These are phyloP conservation scores for Oasisia sp. DNA, from an alignment of 2,888 invertebrate genomes.

Conservation along the genomic window DNA sequence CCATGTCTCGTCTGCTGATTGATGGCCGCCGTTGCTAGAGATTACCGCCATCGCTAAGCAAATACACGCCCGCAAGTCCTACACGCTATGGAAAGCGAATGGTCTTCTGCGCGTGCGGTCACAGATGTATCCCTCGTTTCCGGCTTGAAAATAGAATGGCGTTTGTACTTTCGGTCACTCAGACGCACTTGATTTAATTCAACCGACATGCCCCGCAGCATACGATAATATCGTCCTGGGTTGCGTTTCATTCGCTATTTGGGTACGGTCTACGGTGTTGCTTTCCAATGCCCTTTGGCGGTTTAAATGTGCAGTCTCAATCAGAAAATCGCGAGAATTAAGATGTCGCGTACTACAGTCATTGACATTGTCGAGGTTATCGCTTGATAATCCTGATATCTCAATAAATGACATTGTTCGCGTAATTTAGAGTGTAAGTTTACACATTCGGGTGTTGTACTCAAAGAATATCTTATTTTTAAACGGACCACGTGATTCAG, in stretches of 20 bases:
- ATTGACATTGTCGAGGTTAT: not conserved
- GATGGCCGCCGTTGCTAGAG: not conserved
- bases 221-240: not conserved
- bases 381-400: not conserved
- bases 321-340: not conserved
- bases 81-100: not conserved
- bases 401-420: not conserved
- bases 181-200: not conserved
- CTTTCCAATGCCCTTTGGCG: not conserved
- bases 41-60: not conserved
- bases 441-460: not conserved
- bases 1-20: not conserved
- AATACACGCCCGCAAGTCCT: not conserved
- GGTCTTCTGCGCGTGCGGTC: not conserved
- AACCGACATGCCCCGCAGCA: conserved; percentile 3
- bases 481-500: not conserved
- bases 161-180: not conserved
- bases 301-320: not conserved
- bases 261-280: not conserved
- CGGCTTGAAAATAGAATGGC: not conserved
- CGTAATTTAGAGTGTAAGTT: not conserved
- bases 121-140: not conserved
- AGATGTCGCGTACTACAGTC: not conserved
- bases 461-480: not conserved
- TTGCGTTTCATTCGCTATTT: not conserved